Evolutionary conservation across 2,888 invertebrate species (phyloP).

Genomic region (Limnephilus marmoratus): DNA sequence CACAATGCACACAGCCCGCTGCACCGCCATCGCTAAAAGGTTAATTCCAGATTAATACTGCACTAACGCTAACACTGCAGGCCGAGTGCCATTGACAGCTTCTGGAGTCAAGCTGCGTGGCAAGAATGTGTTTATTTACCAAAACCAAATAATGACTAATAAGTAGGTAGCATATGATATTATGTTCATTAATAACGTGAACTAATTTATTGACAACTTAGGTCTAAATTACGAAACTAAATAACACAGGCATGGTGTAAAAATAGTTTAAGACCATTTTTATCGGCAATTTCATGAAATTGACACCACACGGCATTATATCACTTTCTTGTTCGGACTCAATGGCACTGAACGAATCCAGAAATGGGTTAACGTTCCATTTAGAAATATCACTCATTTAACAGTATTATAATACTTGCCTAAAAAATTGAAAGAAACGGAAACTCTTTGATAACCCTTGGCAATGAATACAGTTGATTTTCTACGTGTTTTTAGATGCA

Average conservation of each 20-base stretch:
- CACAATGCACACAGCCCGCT: slow-evolving; percentile 52
- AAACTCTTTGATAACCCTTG: not conserved
- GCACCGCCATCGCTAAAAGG: slow-evolving; percentile 46
- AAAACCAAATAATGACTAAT: not conserved
- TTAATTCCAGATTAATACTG: not conserved
- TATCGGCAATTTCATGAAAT: not conserved
- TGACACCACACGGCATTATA: not conserved
- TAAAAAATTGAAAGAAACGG: not conserved
- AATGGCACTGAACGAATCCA: not conserved
- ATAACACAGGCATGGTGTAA: not conserved
- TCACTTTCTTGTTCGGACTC: not conserved
- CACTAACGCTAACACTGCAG: not conserved
- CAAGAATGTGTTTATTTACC: not conserved
- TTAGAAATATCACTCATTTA: not conserved
- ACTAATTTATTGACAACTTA: not conserved
- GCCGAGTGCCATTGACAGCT: no score
- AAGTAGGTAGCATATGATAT: no score
- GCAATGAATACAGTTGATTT: not conserved
- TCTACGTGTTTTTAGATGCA: not conserved
- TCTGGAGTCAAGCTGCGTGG: not conserved
- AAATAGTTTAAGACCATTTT: not conserved
- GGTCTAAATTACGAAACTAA: not conserved
- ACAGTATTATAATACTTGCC: not conserved
- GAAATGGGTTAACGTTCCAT: not conserved
- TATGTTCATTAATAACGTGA: not conserved